Evolutionary conservation across 2,113 vertebrate species (phyloP).

Genomic region (Gobius niger): DNA sequence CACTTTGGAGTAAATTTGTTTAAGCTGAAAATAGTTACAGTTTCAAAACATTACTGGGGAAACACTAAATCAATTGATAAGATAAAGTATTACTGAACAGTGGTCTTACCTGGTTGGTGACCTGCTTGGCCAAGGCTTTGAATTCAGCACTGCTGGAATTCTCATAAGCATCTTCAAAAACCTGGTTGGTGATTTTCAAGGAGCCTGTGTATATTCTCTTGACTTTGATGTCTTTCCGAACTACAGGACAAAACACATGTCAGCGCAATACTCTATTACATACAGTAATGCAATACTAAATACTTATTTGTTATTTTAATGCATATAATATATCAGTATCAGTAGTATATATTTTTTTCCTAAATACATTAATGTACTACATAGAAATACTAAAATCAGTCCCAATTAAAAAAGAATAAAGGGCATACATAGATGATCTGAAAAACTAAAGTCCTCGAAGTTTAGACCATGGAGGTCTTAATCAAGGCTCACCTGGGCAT

Average conservation of each 20-base stretch:
- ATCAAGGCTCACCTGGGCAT: too few species aligned
- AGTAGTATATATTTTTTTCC: too few species aligned
- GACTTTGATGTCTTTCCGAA: conserved; percentile 55
- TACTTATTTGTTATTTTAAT: too few species aligned
- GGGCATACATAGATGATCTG: too few species aligned
- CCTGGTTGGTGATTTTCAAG: conserved; percentile 74
- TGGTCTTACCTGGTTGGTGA: conserved; percentile 64
- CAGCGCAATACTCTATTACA: background rate
- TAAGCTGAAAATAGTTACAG: conserved; percentile 62
- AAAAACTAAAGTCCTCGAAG: too few species aligned
- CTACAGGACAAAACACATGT: conserved; percentile 47
- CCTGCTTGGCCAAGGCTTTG: conserved; percentile 61
- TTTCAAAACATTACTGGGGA: background rate
- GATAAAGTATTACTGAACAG: background rate
- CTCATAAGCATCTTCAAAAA: conserved; percentile 67
- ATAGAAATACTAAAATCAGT: too few species aligned
- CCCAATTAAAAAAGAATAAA: too few species aligned
- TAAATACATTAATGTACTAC: too few species aligned
- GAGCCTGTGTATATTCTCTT: conserved; percentile 75
- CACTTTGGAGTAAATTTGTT: conserved; percentile 57
- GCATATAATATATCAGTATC: too few species aligned
- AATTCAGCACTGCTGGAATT: conserved; percentile 66
- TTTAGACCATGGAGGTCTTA: too few species aligned
- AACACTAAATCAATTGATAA: too few species aligned
- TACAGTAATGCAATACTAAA: too few species aligned